Evolutionary conservation across 1,140 invertebrate genomes (phyloP), one percentile per base, ranked within the genome.

Genomic region (Brachionus manjavacas): DNA sequence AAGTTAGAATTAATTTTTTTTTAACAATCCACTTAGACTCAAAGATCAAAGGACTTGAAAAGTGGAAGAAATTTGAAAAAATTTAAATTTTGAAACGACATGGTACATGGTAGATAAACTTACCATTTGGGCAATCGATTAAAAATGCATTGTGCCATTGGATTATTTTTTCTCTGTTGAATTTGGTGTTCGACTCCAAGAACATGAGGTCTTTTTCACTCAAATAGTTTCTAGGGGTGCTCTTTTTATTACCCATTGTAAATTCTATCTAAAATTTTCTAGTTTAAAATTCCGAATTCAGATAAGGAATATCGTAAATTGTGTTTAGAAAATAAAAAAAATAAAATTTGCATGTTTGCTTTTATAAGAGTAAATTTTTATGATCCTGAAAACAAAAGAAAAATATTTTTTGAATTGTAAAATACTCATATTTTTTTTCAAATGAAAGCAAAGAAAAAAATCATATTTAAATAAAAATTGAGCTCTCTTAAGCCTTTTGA

Each of bases 131-230:
- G 35, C 68, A 84, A 60, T 76, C 83, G n/a, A 78, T 43, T 9
- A 84, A 41, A 46, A 84, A 84, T 14, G 68, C 68, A 49, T 23
- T 52, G 23, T 84, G 83, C 83, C 83, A 84, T 84, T 84, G 68
- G 2, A 74, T 76, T 25, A 84, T 84, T 41, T 25, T 76, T n/a
- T 76, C 70, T 35, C 66, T 28, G 43, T 84, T 84, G 14, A 84
- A 84, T 11, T 84, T 84, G 25, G 81, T 84, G 16, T 68, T 84
- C 8, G 14, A 64, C 46, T 84, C 81, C 39, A 84, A 60, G 43
- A 84, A 84, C 35, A 81, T 31, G 49, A 81, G 52, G 35, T 81
- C 79, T 39, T 81, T 81, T 68, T 81, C 79, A 35, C 79, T 81
- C 52, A 81, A 39, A 46, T 81, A 81, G 39, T 60, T 81, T 60